phyloP scores from a whole-genome alignment of 2,888 invertebrate genomes.

The Andrena fulva region DNA sequence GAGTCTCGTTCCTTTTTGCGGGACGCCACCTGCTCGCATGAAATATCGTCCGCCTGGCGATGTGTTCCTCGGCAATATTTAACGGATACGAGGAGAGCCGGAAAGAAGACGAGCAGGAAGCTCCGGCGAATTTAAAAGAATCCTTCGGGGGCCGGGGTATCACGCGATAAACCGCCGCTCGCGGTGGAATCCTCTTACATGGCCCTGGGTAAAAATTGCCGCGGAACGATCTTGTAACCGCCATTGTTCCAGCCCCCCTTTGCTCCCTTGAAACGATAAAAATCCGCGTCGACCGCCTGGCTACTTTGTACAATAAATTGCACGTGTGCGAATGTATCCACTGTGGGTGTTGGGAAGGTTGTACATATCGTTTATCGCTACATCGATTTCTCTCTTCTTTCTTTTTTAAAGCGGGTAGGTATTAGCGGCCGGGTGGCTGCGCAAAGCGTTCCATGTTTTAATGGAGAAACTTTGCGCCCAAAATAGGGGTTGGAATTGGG shows the following conservation, averaged over 20 bases:
- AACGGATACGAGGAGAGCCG: conserved; percentile 46
- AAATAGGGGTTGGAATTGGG: too few species aligned
- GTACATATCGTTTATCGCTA: not conserved
- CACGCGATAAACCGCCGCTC: conserved; percentile 59
- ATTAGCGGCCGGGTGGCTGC: too few species aligned
- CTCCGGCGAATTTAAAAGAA: conserved; percentile 51
- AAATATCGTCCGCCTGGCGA: conserved; percentile 65
- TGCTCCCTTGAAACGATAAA: conserved; percentile 1
- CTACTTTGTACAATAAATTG: not conserved
- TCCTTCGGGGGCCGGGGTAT: conserved; percentile 42
- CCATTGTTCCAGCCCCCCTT: conserved; percentile 2
- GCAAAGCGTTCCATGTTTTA: not conserved
- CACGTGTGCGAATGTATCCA: not conserved
- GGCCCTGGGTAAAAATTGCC: conserved; percentile 46
- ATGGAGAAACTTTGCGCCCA: too few species aligned
- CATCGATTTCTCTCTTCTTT: too few species aligned
- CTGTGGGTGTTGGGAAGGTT: not conserved
- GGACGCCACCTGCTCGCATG: conserved; percentile 72
- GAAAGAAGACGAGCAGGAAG: conserved; percentile 40
- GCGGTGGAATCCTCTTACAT: conserved; percentile 56
- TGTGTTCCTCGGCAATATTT: conserved; percentile 64
- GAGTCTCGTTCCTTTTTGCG: conserved; percentile 65
- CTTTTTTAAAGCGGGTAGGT: too few species aligned
- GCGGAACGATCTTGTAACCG: conserved; percentile 28
- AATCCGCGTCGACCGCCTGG: conserved; percentile 10